Evolutionary conservation across 2,113 vertebrate genomes (phyloP).

Genomic region (Tupaia chinensis): DNA sequence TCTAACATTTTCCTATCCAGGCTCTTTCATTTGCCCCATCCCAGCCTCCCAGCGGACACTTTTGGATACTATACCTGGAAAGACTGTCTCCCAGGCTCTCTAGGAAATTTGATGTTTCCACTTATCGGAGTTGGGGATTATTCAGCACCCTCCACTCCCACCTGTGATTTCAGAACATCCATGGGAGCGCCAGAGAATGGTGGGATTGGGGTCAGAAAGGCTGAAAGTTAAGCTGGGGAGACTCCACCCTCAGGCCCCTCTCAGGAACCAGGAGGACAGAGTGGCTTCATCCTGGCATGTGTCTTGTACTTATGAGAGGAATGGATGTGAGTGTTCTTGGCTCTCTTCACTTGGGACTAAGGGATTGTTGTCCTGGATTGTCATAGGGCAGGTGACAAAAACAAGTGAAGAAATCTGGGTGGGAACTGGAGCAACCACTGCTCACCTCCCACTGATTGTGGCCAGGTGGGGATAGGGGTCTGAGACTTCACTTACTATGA

Average conservation of each 20-base stretch:
- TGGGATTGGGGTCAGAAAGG: not conserved
- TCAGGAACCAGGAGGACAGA: not conserved
- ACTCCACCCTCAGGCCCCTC: not conserved
- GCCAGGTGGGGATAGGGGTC: not conserved
- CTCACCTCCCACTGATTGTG: not conserved
- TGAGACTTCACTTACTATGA: conserved; percentile 14
- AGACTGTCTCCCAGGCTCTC: not conserved
- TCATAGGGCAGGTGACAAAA: not conserved
- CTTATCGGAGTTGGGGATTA: not conserved
- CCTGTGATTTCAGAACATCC: not conserved
- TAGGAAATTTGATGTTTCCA: not conserved
- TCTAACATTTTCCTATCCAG: not conserved
- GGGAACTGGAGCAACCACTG: not conserved
- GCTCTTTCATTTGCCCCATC: not conserved
- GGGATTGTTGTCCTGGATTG: not conserved
- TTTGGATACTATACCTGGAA: not conserved
- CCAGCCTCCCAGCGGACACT: not conserved
- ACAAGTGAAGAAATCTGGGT: not conserved
- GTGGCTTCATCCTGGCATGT: not conserved
- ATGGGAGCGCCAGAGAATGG: not conserved
- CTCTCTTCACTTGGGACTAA: not conserved
- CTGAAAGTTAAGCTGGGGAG: not conserved
- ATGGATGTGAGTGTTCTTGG: not conserved
- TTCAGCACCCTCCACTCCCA: not conserved
- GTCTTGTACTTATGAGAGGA: not conserved